A percentile compares a stretch with the other conserved stretches of the same genome.
Evolutionary conservation across 2,113 vertebrate species (phyloP).

Genomic region (Condylura cristata): DNA sequence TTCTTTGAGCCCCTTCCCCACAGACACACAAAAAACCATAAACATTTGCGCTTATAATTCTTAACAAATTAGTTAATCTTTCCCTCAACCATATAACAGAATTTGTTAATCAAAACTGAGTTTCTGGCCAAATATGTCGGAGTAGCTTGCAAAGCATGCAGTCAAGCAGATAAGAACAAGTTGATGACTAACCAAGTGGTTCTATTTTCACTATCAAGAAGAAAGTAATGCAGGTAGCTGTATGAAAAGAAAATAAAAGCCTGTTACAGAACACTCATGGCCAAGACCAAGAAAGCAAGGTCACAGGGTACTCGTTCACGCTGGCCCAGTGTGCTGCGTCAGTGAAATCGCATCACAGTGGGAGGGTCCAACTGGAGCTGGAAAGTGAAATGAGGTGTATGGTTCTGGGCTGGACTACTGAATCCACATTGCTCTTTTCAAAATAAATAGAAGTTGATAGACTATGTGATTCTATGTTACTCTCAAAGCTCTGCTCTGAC

Average conservation of each 20-base stretch:
- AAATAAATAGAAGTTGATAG: neutral
- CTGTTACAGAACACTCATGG: neutral
- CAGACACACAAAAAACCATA: neutral
- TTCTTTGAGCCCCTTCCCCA: neutral
- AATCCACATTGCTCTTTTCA: neutral
- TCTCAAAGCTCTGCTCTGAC: neutral
- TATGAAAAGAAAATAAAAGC: constrained; percentile 17
- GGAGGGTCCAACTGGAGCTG: neutral
- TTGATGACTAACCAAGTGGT: constrained; percentile 42
- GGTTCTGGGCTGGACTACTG: neutral
- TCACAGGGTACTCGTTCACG: rapidly evolving
- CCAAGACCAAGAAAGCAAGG: neutral
- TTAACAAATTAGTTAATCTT: constrained; percentile 75
- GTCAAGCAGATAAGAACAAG: constrained; percentile 56
- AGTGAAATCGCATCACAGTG: neutral
- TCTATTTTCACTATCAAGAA: constrained; percentile 12
- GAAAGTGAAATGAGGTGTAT: neutral
- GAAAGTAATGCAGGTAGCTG: neutral
- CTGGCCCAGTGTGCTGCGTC: neutral
- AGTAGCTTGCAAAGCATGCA: constrained; percentile 23
- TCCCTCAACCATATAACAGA: constrained; percentile 64
- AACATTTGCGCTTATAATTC: constrained; percentile 68
- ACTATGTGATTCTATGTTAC: neutral
- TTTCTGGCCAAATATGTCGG: constrained; percentile 59
- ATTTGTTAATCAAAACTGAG: constrained; percentile 74